Evolutionary conservation across 2,797 vertebrate species (phyloP), one percentile per base, ranked within the genome.

Genomic region (Holocentrus rufus): DNA sequence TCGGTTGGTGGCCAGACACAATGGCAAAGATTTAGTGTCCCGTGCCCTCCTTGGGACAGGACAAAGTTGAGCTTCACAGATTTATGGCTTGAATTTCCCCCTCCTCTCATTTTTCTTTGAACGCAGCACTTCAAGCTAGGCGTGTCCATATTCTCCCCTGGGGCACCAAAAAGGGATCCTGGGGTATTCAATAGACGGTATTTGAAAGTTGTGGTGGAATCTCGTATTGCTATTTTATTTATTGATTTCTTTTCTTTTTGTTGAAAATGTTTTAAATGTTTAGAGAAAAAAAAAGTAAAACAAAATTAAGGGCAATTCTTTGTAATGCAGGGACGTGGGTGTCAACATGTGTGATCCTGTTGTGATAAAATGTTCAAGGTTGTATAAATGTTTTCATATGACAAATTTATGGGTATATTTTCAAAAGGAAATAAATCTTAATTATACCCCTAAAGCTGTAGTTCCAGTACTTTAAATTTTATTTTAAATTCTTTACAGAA

Each of bases 331-430:
- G 90, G 88, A 87, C 8, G 79, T 90, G 89, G 91, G 80, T 90
- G 91, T 93, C 85, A 88, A 85, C 79, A 92, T 92, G 87, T 89
- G 90, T 92, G 87, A 90, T 89, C 85, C 82, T 93, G 92, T 95
- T 94, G 92, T 93, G 90, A 93, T 93, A 92, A 93, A 92, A 91
- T 91, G 92, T 94, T 92, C 73, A 88, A 93, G 93, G 92, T 93
- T 95, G 93, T 94, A 90, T 89, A 92, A 86, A 90, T 89, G 93
- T 95, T 95, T 95, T 95, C 93, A 92, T 93, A 93, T 93, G 89
- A 92, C 89, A 93, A 93, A 94, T 94, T 92, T 92, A 92, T 95
- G 91, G 93, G 89, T 94, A 93, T 95, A 94, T 95, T 95, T 95
- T 95, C 93, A 93, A 94, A 93, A 88, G 85, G 90, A 94, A 94